Conservation (phyloP, 2,888 invertebrate species). For the Conistra vaccinii region DNA sequence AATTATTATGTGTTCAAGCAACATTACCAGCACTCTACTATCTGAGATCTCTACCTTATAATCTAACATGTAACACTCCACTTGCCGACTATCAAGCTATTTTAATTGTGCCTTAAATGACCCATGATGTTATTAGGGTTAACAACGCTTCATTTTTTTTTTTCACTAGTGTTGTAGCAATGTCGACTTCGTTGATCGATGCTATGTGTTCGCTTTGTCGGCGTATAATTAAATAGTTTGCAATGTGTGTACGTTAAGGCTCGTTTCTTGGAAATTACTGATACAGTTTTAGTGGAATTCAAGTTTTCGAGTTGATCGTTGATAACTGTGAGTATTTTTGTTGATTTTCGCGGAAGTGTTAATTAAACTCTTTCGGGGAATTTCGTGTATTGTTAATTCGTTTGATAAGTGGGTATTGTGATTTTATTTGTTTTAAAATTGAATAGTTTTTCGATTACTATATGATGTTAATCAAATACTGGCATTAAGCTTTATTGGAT, state of each 20-base stretch:
- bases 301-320: constrained; percentile 46
- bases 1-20: constrained; percentile 51
- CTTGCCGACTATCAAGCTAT: constrained; percentile 64
- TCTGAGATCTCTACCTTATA: constrained; percentile 57
- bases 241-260: constrained; percentile 53
- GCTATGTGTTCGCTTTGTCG: constrained; percentile 80
- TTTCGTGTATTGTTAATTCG: constrained; percentile 8
- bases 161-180: constrained; percentile 66
- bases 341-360: constrained; percentile 36
- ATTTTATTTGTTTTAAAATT: constrained; percentile 3
- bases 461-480: neutral
- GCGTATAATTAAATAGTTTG: constrained; percentile 80
- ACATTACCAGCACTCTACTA: constrained; percentile 48
- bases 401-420: constrained; percentile 8
- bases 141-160: constrained; percentile 67
- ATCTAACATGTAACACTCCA: constrained; percentile 65
- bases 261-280: constrained; percentile 54
- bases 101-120: constrained; percentile 74
- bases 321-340: constrained; percentile 47
- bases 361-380: constrained; percentile 31
- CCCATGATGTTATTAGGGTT: constrained; percentile 73
- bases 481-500: neutral
- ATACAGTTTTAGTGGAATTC: constrained; percentile 52
- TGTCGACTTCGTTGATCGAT: constrained; percentile 77
- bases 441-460: neutral